Conservation (phyloP, 1,140 invertebrate genomes). For the Ephestia elutella region DNA sequence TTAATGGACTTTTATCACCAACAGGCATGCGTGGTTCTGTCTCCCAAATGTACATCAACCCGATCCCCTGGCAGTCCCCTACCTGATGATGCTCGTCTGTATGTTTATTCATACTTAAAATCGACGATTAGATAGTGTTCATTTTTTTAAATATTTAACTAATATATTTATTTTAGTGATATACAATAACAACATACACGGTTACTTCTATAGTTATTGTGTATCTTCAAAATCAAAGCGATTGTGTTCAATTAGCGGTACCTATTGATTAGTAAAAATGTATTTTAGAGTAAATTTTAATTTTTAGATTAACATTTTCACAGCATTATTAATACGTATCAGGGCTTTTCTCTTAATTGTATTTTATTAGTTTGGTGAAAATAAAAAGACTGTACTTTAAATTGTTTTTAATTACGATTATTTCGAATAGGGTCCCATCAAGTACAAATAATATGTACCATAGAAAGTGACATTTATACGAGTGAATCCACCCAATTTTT, state of each 20-base stretch:
- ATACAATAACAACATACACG: not conserved
- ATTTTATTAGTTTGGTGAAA: constrained; percentile 16
- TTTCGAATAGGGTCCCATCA: constrained; percentile 30
- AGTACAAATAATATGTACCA: constrained; percentile 25
- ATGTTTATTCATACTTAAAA: not conserved
- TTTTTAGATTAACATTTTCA: constrained; percentile 41
- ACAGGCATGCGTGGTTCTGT: constrained; percentile 74
- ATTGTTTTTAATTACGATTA: constrained; percentile 9
- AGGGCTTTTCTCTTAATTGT: not conserved
- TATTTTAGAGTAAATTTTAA: constrained; percentile 40
- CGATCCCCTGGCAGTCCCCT: constrained; percentile 68
- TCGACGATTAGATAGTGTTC: not conserved
- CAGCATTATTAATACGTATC: constrained; percentile 12
- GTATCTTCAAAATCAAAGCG: constrained; percentile 15
- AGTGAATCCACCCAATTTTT: not conserved
- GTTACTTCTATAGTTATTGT: not conserved
- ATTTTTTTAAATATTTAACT: not conserved
- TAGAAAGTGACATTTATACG: constrained; percentile 17
- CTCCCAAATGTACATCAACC: constrained; percentile 75
- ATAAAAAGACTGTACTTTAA: constrained; percentile 22
- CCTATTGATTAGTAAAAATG: constrained; percentile 14
- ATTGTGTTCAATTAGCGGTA: constrained; percentile 6
- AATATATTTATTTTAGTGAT: not conserved
- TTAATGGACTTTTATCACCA: too few relatives aligned
- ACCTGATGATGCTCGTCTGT: constrained; percentile 21